Conservation (phyloP, 1,140 invertebrate species). For the Drosophila simulans region DNA sequence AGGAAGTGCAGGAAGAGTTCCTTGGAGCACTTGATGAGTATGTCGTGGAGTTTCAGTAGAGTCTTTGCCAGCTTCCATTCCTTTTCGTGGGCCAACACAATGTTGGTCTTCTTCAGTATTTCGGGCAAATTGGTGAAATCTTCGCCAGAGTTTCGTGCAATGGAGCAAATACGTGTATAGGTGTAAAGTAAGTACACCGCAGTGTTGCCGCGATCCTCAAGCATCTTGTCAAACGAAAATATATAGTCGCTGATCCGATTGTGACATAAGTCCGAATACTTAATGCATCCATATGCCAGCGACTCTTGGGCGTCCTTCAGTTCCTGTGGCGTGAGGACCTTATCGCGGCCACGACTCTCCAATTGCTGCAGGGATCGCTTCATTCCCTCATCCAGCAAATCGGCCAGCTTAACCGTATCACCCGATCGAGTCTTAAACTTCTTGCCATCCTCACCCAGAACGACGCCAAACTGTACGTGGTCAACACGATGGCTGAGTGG, state of each 20-base stretch:
- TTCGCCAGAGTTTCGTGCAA: conserved; percentile 92
- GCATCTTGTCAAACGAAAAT: conserved; percentile 99
- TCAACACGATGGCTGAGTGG: conserved; percentile 89
- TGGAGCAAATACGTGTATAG: conserved; percentile 96
- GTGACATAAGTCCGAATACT: conserved; percentile 98
- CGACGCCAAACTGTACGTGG: conserved; percentile 98
- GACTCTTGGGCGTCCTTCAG: conserved; percentile 93
- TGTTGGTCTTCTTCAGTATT: conserved; percentile 77
- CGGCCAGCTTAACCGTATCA: conserved; percentile 95
- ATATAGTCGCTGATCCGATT: conserved; percentile 98
- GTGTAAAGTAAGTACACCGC: conserved; percentile 99
- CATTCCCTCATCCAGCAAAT: conserved; percentile 98
- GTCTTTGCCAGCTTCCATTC: conserved; percentile 98
- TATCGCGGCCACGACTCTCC: conserved; percentile 95
- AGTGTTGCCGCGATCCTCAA: conserved; percentile 99
- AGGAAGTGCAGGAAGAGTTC: conserved; percentile 95
- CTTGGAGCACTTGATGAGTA: conserved; percentile 92
- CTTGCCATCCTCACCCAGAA: conserved; percentile 99
- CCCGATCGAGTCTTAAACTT: conserved; percentile 99
- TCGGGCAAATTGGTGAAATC: conserved; percentile 86
- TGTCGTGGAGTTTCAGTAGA: conserved; percentile 93
- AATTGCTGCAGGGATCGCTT: conserved; percentile 94
- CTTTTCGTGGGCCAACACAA: conserved; percentile 93
- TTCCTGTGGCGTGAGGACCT: conserved; percentile 93
- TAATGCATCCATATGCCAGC: conserved; percentile 99